Base-by-base conservation (phyloP, 2,888 invertebrate species). In the Cataglyphis rosenhaueri region DNA sequence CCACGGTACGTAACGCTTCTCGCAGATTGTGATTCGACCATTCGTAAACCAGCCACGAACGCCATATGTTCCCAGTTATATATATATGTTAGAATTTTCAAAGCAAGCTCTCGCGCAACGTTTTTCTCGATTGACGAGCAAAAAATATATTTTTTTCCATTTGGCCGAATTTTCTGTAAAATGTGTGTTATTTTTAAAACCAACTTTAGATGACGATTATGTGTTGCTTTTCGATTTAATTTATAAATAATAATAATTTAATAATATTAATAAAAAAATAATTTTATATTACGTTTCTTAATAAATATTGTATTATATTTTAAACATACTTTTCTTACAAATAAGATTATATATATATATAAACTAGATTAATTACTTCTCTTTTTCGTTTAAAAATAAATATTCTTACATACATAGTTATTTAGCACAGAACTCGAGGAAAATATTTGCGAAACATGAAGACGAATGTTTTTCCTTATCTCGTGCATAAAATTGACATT, bases 31-130 rank as follows among this genome's bases (percentile, higher is more conserved):
- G 74, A 68, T 62, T 70, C 75, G 38, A 32, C 68, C 52, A 64
- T 76, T 82, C 76, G 75, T 70, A 83, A 65, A 76, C 75, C 52
- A 64, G 29, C 38, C 84, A 70, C 70, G 82, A 59, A 48, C 59
- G 29, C 74, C 70, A 70, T 55, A 75, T 70, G 75, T 84, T 84
- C 25, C 38, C 55, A 57, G 38, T n/a, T 32, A 32, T 21, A 1
- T 25, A 29, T 65, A 52, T 76, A 70, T 44, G 68, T 65, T 55
- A 75, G 66, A 85, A 76, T 85, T 83, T 85, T 83, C 83, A 85
- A 79, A 85, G 79, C 70, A 83, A 83, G 70, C 73, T 41, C 9
- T 2, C 57, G 59, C 62, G 18, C 21, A 44, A 48, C 18, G 74
- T 32, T 66, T 84, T 78, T 73, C 21, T 32, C 55, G 8, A 35